A percentile compares a stretch with the other conserved stretches of the same genome.
Conservation (phyloP, 1,140 invertebrate species). For the Spodoptera litura region DNA sequence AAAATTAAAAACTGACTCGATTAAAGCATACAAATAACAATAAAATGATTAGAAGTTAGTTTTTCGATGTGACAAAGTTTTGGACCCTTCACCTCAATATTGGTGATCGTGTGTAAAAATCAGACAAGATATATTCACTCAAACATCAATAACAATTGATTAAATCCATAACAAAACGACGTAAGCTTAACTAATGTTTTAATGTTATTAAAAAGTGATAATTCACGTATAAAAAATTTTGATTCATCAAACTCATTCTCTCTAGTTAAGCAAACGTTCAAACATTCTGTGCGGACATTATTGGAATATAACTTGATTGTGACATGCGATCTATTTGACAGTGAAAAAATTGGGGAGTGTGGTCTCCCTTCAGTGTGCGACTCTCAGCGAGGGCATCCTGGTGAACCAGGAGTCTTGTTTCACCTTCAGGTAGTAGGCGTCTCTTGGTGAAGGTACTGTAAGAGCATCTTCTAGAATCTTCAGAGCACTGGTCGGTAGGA, state of each 20-base stretch:
- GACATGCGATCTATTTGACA: conserved; percentile 36
- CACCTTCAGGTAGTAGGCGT: conserved; percentile 83
- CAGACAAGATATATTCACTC: conserved; percentile 32
- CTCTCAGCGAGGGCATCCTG: conserved; percentile 82
- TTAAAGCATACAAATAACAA: conserved; percentile 39
- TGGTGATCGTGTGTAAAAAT: conserved; percentile 32
- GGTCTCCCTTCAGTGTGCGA: conserved; percentile 55
- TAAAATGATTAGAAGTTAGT: conserved; percentile 31
- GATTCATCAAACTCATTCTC: conserved; percentile 16
- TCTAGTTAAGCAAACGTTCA: conserved; percentile 40
- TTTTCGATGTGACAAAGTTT: conserved; percentile 41
- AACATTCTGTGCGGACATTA: conserved; percentile 33
- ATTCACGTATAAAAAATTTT: background rate
- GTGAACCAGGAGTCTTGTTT: conserved; percentile 86
- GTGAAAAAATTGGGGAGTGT: conserved; percentile 5
- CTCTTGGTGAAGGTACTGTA: conserved; percentile 75
- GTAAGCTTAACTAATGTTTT: conserved; percentile 17
- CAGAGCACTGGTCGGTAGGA: conserved; percentile 78
- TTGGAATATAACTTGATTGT: conserved; percentile 37
- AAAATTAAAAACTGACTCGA: conserved; percentile 40
- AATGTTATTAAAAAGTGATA: background rate
- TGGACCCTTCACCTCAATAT: conserved; percentile 36
- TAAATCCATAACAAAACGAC: conserved; percentile 29
- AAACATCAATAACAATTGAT: conserved; percentile 28
- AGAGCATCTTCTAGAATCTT: conserved; percentile 82